Base-by-base conservation (phyloP, 2,113 vertebrate species). In the Synodontis membranacea region DNA sequence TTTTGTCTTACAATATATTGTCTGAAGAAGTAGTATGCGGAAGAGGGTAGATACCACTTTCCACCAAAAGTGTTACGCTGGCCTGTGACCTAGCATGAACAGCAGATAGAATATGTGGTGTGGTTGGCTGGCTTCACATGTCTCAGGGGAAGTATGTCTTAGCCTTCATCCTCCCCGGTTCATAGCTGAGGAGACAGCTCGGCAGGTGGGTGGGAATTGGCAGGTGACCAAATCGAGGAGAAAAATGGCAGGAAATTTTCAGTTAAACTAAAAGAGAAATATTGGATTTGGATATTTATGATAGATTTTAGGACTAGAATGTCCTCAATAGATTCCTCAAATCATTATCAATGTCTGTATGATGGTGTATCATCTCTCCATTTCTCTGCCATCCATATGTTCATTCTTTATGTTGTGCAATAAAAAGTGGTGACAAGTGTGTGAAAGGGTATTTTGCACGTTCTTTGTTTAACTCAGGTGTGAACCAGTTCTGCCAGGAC, bases 401-500 rank as follows among this genome's bases (percentile, higher is more conserved):
- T 10, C 0, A n/a, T 37, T 62, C 6, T 37, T 48, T 50, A 70
- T 23, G 9, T 81, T 64, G 58, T 50, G 21, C n/a, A 34, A 34
- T 2, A 8, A 37, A 72, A 31, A 28, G 62, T 37, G 68, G 17
- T 37, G 17, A 31, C 23, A n/a, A n/a, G 66, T 34, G 12, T 83
- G 31, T 44, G 7, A 56, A 52, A 34, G 3, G 15, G 6, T 84
- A 19, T 83, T 79, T 81, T 78, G 50, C 44, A 66, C 88, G 4
- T 79, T n/a, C 84, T 39, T 75, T 78, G 74, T 23, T 89, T 37
- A 34, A 75, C 10, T 60, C 68, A 96, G 95, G 96, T 21, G 93
- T 96, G 46, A 95, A 95, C 91, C 96, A 96, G 92, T 96, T 96
- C 82, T 96, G 96, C 88, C 92, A 94, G 17, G 96, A 96, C 89